These are phyloP conservation scores for Sebastes schlegelii DNA, from an alignment of 2,113 vertebrate genomes.

Conservation along the genomic window DNA sequence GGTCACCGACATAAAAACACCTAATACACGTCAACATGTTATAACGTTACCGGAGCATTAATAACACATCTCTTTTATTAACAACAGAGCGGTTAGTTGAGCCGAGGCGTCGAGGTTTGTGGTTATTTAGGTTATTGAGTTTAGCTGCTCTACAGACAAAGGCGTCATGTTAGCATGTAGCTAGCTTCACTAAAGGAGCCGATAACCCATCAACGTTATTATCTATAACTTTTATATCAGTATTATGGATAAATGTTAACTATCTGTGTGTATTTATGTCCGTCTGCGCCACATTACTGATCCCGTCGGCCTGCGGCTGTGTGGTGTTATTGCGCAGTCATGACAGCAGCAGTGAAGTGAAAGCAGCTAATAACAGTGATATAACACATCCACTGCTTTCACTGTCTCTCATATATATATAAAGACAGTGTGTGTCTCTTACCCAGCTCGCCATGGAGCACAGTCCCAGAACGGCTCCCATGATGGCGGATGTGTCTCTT, in stretches of 20 bases:
- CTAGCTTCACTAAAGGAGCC: background rate
- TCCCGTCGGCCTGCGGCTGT: background rate
- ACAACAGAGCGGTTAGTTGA: too few relatives aligned
- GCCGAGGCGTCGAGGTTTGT: too few relatives aligned
- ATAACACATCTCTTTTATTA: too few relatives aligned
- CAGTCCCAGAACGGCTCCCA: conserved; percentile 94
- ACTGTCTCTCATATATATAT: background rate
- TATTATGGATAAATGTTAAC: background rate
- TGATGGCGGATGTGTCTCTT: conserved; percentile 39
- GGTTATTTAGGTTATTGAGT: background rate
- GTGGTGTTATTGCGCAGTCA: conserved; percentile 53
- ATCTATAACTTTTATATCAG: rapidly evolving
- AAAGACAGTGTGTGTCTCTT: conserved; percentile 32
- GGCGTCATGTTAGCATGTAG: too few relatives aligned
- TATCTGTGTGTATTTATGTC: background rate
- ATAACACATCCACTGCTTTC: rapidly evolving
- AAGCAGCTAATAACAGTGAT: too few relatives aligned
- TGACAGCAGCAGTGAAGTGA: background rate
- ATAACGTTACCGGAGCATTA: too few relatives aligned
- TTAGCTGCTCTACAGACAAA: background rate
- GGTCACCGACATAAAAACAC: background rate
- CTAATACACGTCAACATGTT: background rate
- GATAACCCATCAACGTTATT: background rate
- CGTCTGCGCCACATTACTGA: background rate
- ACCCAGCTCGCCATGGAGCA: conserved; percentile 98